Evolutionary conservation across 2,888 invertebrate genomes (phyloP), one percentile per base, ranked within the genome.

Genomic region (Priapulus caudatus): DNA sequence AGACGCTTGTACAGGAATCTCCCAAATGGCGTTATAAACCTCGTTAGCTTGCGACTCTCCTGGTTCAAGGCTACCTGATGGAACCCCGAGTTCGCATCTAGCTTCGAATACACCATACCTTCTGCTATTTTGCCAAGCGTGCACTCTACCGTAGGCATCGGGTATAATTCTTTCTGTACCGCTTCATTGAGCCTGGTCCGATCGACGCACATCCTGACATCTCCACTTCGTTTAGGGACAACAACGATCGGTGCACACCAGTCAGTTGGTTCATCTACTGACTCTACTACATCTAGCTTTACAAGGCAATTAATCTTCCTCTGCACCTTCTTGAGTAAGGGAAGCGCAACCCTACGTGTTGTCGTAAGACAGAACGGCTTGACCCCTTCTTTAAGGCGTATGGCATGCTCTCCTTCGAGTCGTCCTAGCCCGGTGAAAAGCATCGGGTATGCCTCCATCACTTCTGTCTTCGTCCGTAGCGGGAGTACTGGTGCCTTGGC

Each of bases 221-320:
- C 47, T n/a, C n/a, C 64, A 66, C 10, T 65, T 1, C 50, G 47
- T 54, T 66, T 65, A 4, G 57, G 59, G 0, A 63, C 66, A 2
- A 64, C 60, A 1, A 70, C 69, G 52, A 69, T 64, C 1, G 63
- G 63, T 10, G 64, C 60, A 52, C 66, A 68, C 67, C 67, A 69
- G 1, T 61, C 63, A 2, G 66, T 67, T 3, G 64, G 63, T 51
- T 58, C 52, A 15, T 63, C 58, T 1, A 69, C 63, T 3, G 57
- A 50, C 23, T 57, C 57, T 46, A 69, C 67, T 1, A 68, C 61
- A 2, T 56, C 62, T 33, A 58, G 20, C 5, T 53, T 49, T 47
- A 57, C 51, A 60, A 68, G 59, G 49, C 54, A 56, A 16, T 62
- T 52, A 18, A 70, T 46, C 57, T 70, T 64, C 15, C 48, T 19